phyloP scores from a whole-genome alignment of 2,113 vertebrate genomes.

The Nothobranchius kuhntae region DNA sequence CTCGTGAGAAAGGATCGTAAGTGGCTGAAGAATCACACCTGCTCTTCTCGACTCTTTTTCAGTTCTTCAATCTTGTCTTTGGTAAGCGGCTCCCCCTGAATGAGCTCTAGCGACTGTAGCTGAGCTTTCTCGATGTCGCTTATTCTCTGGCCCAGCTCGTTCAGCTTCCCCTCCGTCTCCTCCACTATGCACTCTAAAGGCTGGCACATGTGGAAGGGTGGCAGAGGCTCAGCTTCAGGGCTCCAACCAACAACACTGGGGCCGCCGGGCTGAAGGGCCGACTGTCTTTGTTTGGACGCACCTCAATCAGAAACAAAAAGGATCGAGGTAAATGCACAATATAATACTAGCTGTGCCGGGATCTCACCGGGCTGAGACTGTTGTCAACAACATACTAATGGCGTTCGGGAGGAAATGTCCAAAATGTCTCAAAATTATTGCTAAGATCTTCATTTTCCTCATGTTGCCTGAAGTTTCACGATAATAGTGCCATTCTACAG shows the following conservation, averaged over 20 bases:
- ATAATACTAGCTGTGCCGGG: too few species aligned
- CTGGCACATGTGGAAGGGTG: slow-evolving; percentile 97
- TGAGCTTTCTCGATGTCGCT: slow-evolving; percentile 99
- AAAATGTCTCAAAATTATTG: too few species aligned
- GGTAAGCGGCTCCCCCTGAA: slow-evolving; percentile 99
- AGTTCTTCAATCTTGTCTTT: slow-evolving; percentile 99
- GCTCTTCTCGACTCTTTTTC: slow-evolving; percentile 99
- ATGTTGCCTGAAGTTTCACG: too few species aligned
- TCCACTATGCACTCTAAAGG: slow-evolving; percentile 99
- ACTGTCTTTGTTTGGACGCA: slow-evolving; percentile 93
- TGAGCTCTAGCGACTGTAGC: slow-evolving; percentile 97
- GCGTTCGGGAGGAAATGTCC: too few species aligned
- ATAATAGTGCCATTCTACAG: too few species aligned
- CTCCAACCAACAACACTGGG: slow-evolving; percentile 63
- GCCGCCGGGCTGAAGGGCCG: slow-evolving; percentile 87
- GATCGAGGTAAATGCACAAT: neutral
- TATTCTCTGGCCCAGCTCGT: slow-evolving; percentile 99
- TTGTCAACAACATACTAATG: too few species aligned
- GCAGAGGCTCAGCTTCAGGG: slow-evolving; percentile 89
- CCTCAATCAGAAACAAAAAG: slow-evolving; percentile 74
- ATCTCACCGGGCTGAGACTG: too few species aligned
- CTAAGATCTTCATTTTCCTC: too few species aligned
- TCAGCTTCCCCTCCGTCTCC: slow-evolving; percentile 98
- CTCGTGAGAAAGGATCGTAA: too few species aligned
- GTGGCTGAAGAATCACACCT: slow-evolving; percentile 69